Evolutionary conservation across 2,888 invertebrate genomes (phyloP).

Genomic region (Trichacis sp.): DNA sequence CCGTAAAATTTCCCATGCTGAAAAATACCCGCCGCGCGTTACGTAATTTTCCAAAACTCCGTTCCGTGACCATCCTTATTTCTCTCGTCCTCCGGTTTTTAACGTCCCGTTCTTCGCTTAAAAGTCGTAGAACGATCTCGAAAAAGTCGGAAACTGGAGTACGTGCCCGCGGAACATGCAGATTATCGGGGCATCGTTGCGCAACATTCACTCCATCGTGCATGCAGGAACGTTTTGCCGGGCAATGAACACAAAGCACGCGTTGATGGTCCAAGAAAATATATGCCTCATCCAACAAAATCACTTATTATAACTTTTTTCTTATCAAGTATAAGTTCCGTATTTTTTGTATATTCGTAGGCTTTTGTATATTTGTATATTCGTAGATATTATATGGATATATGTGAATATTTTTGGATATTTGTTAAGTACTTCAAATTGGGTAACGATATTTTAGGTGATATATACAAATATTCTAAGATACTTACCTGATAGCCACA

Average conservation of each 20-base stretch:
- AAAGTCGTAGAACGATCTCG: background rate
- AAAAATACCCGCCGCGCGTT: no score
- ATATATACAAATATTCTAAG: no score
- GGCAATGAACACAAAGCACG: slow-evolving; percentile 60
- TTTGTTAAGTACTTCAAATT: no score
- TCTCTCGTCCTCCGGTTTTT: no score
- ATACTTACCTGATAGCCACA: no score
- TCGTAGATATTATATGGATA: no score
- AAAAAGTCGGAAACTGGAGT: slow-evolving; percentile 18
- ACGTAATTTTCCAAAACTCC: background rate
- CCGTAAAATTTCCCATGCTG: background rate
- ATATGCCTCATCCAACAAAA: slow-evolving; percentile 32
- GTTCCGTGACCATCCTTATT: background rate
- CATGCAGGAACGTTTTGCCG: slow-evolving; percentile 57
- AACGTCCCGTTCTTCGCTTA: background rate
- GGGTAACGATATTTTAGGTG: no score
- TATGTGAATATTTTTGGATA: no score
- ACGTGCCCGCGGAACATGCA: slow-evolving; percentile 14
- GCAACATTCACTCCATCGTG: slow-evolving; percentile 48
- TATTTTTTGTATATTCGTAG: no score
- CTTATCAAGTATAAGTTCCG: no score
- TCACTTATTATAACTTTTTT: no score
- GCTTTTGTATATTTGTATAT: no score
- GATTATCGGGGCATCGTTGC: slow-evolving; percentile 27
- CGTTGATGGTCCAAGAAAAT: slow-evolving; percentile 42